Conservation (phyloP, 1,140 invertebrate species). For the Drosophila sechellia region DNA sequence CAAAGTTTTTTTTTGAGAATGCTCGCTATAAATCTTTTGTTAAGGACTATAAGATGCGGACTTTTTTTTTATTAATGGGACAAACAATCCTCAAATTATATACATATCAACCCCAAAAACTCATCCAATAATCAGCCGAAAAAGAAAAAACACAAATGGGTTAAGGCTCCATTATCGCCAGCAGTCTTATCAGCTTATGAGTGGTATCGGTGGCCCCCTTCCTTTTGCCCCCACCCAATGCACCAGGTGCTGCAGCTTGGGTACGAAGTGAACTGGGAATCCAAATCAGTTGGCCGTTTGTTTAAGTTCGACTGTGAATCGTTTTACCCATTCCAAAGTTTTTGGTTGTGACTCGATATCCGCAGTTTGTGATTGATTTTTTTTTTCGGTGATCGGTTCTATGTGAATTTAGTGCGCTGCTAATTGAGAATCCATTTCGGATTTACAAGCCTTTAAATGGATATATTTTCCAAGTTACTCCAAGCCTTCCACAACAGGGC, state of each 20-base stretch:
- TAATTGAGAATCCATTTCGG: constrained; percentile 67
- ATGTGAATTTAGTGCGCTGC: constrained; percentile 40
- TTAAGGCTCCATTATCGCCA: constrained; percentile 30
- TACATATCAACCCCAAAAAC: too few relatives aligned
- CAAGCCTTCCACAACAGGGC: constrained; percentile 71
- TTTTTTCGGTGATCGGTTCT: background rate
- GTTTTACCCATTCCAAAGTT: constrained; percentile 5
- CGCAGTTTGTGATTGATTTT: background rate
- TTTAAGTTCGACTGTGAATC: constrained; percentile 15
- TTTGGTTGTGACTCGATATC: constrained; percentile 5
- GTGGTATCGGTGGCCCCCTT: constrained; percentile 4
- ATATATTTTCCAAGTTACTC: constrained; percentile 72
- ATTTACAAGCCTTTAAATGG: constrained; percentile 58
- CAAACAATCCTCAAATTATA: too few relatives aligned
- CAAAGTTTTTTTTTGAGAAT: background rate
- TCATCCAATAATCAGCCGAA: background rate
- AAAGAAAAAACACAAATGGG: constrained; percentile 6
- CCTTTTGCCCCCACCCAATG: constrained; percentile 13
- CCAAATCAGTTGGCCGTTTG: constrained; percentile 44
- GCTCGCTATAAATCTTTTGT: background rate
- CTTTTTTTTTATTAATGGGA: too few relatives aligned
- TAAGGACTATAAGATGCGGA: too few relatives aligned
- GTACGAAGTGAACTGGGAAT: background rate
- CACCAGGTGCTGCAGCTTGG: constrained; percentile 13
- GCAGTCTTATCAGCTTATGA: constrained; percentile 32